These are phyloP conservation scores for Euwallacea fornicatus DNA, from an alignment of 1,140 invertebrate genomes.

Conservation along the genomic window DNA sequence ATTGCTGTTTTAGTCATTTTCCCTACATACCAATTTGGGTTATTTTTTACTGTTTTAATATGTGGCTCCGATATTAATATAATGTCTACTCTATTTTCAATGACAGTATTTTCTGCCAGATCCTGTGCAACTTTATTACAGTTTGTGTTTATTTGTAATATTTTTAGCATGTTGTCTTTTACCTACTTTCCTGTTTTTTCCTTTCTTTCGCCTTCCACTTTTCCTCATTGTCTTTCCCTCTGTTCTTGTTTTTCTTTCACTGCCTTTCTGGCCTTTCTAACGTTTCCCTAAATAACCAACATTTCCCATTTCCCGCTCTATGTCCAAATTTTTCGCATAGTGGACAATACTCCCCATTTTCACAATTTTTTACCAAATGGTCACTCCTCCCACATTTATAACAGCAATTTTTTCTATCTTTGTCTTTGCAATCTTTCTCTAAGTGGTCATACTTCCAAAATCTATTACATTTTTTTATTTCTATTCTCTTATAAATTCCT, in stretches of 20 bases:
- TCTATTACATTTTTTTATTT: slow-evolving; percentile 2
- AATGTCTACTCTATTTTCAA: no score
- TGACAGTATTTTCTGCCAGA: no score
- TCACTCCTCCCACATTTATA: not conserved
- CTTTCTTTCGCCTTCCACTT: not conserved
- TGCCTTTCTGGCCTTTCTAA: not conserved
- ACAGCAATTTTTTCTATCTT: slow-evolving; percentile 1
- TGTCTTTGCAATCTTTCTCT: not conserved
- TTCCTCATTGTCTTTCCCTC: not conserved
- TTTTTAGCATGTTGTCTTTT: not conserved
- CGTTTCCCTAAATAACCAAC: not conserved
- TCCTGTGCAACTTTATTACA: not conserved
- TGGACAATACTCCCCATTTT: slow-evolving; percentile 11
- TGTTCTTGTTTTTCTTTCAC: not conserved
- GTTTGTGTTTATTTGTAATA: not conserved
- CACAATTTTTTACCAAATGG: slow-evolving; percentile 9
- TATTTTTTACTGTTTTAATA: no score
- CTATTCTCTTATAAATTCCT: slow-evolving; percentile 21
- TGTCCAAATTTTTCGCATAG: slow-evolving; percentile 6
- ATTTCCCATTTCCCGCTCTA: not conserved
- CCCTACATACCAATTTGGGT: no score
- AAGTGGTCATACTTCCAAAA: slow-evolving; percentile 16
- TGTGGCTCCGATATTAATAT: no score
- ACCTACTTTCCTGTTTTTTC: no score
- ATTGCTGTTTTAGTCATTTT: no score